Base-by-base conservation (phyloP, 2,888 invertebrate species). In the Drosophila colorata region DNA sequence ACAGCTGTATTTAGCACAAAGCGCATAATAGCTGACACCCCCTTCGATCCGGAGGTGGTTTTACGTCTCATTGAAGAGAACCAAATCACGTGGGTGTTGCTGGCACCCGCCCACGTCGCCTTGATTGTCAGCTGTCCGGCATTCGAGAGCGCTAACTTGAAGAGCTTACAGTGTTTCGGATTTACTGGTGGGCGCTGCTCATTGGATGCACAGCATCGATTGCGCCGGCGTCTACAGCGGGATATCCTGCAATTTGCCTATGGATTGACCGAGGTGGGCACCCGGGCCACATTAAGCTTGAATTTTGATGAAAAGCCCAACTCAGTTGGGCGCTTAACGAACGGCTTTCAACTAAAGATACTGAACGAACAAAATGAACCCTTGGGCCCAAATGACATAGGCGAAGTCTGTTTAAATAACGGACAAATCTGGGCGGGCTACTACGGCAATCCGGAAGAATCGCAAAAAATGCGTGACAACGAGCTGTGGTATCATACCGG, bases 401-500 rank as follows among this genome's bases (percentile, higher is more conserved):
- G 90, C 2, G 90, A 91, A 56, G 79, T 91, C 49, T 79, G 78
- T 20, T 47, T 81, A 2, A 57, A 78, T n/a, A 65, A 56, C 0
- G 55, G 46, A 1, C 56, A 69, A 33, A 23, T 57, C 14, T 89
- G 89, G 86, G 20, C 61, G 9, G 90, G 90, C 2, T 91, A 91
- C 40, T 85, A 79, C 51, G 72, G 74, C 4, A 85, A 89, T 48
- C 56, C 55, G 1, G 64, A 61, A n/a, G 86, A 78, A 28, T 49
- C 64, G 2, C 49, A 20, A 2, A 49, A 61, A 0, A 69, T 70
- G 5, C 65, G 76, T 0, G 87, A 88, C 49, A 28, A 20, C 2
- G 71, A 90, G 9, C 71, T 71, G 6, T 91, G 87, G 87, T 64
- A 87, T 9, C 80, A 82, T 13, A 83, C 86, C 4, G 91, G 90